Evolutionary conservation across 2,797 vertebrate genomes (phyloP).

Genomic region (Pseudochirops cupreus): DNA sequence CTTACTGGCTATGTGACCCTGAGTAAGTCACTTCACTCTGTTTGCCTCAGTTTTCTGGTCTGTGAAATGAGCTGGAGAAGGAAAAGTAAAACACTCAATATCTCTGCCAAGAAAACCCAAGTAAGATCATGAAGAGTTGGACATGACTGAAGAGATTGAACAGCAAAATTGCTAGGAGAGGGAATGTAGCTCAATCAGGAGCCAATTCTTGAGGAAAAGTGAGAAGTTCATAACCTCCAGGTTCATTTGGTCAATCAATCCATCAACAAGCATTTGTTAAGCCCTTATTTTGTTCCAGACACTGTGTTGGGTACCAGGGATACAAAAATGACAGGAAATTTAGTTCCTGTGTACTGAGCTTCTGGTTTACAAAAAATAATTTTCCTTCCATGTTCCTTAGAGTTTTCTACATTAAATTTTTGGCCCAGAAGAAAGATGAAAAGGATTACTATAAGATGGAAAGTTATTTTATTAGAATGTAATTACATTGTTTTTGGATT

Average conservation of each 20-base stretch:
- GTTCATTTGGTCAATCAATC: constrained; percentile 10
- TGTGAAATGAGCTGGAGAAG: not conserved
- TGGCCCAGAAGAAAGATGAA: constrained; percentile 41
- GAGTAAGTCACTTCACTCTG: not conserved
- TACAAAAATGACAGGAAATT: not conserved
- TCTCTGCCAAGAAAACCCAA: too few relatives aligned
- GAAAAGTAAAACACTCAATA: not conserved
- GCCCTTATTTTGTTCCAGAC: not conserved
- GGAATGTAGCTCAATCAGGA: not conserved
- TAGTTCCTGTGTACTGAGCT: not conserved
- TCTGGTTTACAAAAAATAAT: constrained; percentile 64
- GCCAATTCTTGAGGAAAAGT: not conserved
- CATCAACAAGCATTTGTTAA: constrained; percentile 27
- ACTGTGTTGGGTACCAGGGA: not conserved
- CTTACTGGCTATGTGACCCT: not conserved
- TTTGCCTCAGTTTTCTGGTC: not conserved
- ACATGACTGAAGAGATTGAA: not conserved
- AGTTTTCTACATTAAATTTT: constrained; percentile 69
- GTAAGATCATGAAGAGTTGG: too few relatives aligned
- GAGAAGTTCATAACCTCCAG: not conserved
- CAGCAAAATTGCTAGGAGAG: not conserved
- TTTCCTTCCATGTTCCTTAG: constrained; percentile 53
- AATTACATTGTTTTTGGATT: constrained; percentile 52
- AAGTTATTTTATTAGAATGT: constrained; percentile 60
- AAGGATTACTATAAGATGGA: constrained; percentile 47